Base-by-base conservation (phyloP, 2,888 invertebrate species). In the Metacarcinus magister region DNA sequence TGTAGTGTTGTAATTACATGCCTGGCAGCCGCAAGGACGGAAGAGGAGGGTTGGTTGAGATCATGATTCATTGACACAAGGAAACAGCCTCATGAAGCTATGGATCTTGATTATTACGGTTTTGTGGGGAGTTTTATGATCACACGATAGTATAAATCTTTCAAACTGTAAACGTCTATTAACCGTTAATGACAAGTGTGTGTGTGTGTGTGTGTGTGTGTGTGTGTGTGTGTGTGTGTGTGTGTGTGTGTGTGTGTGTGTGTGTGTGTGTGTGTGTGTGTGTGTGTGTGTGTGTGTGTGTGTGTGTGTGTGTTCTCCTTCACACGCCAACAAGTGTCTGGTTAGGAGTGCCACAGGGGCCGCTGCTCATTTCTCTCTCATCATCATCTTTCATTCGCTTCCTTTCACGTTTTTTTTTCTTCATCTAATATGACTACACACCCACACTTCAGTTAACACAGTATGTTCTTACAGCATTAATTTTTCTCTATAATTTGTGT, bases 191-290 rank as follows among this genome's bases (percentile, higher is more conserved):
- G 60, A 23, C 43, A 43, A 32, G 23, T 87, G 87, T 87, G 87
- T 87, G 87, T 87, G 87, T 87, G 87, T 87, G 87, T 67, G 67
- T 67, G 67, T 67, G 67, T 67, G 67, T 67, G 67, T 67, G 67
- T 67, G 82, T 82, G 82, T 82, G 67, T 67, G 67, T 67, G 67
- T 67, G 67, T 67, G 67, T 67, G 67, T 67, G 67, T 67, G 67
- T 67, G 67, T 67, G 67, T 67, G 67, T 16, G 82, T 16, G 82
- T 16, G 82, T 82, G 82, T 97, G 96, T 54, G 92, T 92, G 90
- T 90, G 39, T 90, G 90, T 90, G 90, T 90, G 39, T 90, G 90
- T 90, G 90, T 90, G 90, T 90, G 90, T 28, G 43, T 8, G 43
- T 54, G 60, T 90, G 44, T 93, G 23, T 43, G 28, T 89, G 46